phyloP scores from a whole-genome alignment of 2,797 vertebrate species.

The Notolepis coatsorum region DNA sequence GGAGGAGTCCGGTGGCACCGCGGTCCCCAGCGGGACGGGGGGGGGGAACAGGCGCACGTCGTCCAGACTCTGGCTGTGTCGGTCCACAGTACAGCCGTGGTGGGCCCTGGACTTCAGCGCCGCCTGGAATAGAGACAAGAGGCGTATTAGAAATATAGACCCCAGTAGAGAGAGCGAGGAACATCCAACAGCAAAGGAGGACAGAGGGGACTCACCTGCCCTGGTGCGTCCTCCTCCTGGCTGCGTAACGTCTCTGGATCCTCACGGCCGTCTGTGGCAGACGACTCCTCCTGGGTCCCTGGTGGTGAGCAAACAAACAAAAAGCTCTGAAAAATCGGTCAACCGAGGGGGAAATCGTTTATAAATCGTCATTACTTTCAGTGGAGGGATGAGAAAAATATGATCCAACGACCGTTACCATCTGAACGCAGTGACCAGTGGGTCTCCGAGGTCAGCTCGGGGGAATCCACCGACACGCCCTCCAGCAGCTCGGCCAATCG shows the following conservation, averaged over 20 bases:
- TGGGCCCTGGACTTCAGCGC: slow-evolving; percentile 55
- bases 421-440: slow-evolving; percentile 55
- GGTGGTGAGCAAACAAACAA: slow-evolving; percentile 19
- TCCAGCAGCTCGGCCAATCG: slow-evolving; percentile 79
- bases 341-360: not conserved
- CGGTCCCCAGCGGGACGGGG: slow-evolving; percentile 57
- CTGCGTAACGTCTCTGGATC: slow-evolving; percentile 58
- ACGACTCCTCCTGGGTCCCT: slow-evolving; percentile 50
- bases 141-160: not conserved
- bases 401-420: not conserved
- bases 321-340: not conserved
- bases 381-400: not conserved
- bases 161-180: not conserved
- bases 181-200: not conserved
- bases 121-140: slow-evolving; percentile 43
- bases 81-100: slow-evolving; percentile 66
- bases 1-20: slow-evolving; percentile 77
- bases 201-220: slow-evolving; percentile 74
- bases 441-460: slow-evolving; percentile 61
- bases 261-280: slow-evolving; percentile 30
- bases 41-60: slow-evolving; percentile 76
- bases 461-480: slow-evolving; percentile 80
- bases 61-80: slow-evolving; percentile 84
- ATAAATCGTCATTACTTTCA: too few species aligned
- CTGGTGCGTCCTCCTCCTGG: slow-evolving; percentile 70